phyloP scores from a whole-genome alignment of 1,140 invertebrate genomes.

The Procambarus virginalis region DNA sequence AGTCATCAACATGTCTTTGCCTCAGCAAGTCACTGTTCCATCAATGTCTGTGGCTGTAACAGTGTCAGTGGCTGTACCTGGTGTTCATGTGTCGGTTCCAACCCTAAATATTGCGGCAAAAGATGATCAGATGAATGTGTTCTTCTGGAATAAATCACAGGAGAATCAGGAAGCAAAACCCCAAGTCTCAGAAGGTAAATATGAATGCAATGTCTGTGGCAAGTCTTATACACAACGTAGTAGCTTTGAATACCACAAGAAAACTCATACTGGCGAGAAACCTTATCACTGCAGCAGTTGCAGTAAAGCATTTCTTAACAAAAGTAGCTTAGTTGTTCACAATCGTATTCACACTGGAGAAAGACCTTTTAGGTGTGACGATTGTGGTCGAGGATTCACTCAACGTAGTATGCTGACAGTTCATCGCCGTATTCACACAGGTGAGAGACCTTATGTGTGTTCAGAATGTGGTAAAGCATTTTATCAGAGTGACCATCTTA shows the following conservation, averaged over 20 bases:
- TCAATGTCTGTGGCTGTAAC: slow-evolving; percentile 23
- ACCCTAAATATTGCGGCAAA: not conserved
- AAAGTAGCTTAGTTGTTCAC: slow-evolving; percentile 76
- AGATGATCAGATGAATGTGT: slow-evolving; percentile 26
- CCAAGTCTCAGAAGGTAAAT: slow-evolving; percentile 42
- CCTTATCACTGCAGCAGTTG: slow-evolving; percentile 72
- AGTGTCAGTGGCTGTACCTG: slow-evolving; percentile 18
- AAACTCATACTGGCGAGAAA: slow-evolving; percentile 76
- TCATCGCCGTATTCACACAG: slow-evolving; percentile 91
- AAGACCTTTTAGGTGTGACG: slow-evolving; percentile 72
- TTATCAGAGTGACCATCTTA: slow-evolving; percentile 59
- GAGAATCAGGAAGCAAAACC: slow-evolving; percentile 29
- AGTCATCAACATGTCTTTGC: slow-evolving; percentile 4
- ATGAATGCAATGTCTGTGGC: slow-evolving; percentile 73
- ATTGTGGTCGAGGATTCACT: slow-evolving; percentile 77
- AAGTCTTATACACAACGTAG: slow-evolving; percentile 67
- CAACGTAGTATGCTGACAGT: slow-evolving; percentile 82
- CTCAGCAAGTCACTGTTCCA: slow-evolving; percentile 19
- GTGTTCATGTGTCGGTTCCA: slow-evolving; percentile 26
- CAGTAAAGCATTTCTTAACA: slow-evolving; percentile 75
- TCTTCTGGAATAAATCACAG: slow-evolving; percentile 30
- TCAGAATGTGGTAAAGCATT: slow-evolving; percentile 59
- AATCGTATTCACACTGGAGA: slow-evolving; percentile 79
- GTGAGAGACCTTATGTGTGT: slow-evolving; percentile 88
- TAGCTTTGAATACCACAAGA: slow-evolving; percentile 73